Percentiles rank a stretch among this genome's conserved stretches.
These are phyloP conservation scores for Eretmochelys imbricata DNA, from an alignment of 2,113 vertebrate species.

Conservation along the genomic window DNA sequence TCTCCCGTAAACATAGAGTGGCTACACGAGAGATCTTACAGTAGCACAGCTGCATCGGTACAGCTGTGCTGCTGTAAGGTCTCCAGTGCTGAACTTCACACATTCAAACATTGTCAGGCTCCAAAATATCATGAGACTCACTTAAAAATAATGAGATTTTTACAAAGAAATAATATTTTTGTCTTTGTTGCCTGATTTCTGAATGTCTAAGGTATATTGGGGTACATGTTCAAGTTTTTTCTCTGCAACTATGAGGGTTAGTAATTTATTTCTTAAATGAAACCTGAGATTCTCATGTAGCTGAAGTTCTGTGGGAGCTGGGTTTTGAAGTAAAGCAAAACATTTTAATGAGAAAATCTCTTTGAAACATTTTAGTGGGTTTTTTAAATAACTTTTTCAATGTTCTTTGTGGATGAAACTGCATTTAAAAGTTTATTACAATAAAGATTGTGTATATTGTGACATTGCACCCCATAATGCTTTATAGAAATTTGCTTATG, in stretches of 20 bases:
- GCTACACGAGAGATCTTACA: no score
- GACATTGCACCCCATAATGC: no score
- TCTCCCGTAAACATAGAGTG: no score
- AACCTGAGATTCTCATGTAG: neutral
- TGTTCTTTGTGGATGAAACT: neutral
- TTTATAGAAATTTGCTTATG: no score
- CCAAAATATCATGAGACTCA: no score
- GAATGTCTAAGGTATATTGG: no score
- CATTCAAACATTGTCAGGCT: neutral
- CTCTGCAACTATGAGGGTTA: neutral
- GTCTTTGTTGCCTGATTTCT: no score
- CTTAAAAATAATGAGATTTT: no score
- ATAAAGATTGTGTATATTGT: neutral
- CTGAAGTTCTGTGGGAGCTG: neutral
- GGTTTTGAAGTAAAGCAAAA: neutral
- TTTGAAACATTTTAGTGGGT: neutral
- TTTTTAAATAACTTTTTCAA: neutral
- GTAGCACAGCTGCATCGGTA: no score
- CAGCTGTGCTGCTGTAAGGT: no score
- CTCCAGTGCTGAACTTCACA: neutral
- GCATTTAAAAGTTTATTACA: no score
- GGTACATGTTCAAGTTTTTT: neutral
- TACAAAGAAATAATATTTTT: no score
- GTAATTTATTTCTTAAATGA: neutral
- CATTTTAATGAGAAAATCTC: neutral